A percentile compares a stretch with the other conserved stretches of the same genome.
Conservation (phyloP, 2,888 invertebrate species). For the Gastracanthus pulcherrimus region DNA sequence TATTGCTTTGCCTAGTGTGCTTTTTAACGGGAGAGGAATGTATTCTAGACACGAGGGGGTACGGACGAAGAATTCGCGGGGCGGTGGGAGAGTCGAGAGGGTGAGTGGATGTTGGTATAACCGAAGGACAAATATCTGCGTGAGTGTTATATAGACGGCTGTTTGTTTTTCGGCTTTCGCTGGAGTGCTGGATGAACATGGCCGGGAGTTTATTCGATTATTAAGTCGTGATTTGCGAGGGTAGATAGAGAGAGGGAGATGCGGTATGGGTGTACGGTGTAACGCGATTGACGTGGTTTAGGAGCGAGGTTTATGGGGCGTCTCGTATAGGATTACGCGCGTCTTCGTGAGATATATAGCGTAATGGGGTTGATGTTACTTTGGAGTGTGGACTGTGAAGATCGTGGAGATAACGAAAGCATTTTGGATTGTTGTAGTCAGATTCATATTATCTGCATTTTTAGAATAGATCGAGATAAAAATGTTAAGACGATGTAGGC, state of each 20-base stretch:
- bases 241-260: not conserved
- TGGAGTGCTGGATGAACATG: not conserved
- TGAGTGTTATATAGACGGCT: not conserved
- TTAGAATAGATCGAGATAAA: too few relatives aligned
- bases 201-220: not conserved
- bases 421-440: too few relatives aligned
- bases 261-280: not conserved
- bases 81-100: not conserved
- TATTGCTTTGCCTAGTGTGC: not conserved
- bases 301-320: not conserved
- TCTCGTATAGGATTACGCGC: not conserved
- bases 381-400: too few relatives aligned
- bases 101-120: not conserved
- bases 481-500: too few relatives aligned
- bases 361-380: too few relatives aligned
- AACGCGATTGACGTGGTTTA: not conserved
- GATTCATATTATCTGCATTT: too few relatives aligned
- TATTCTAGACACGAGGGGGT: too few relatives aligned
- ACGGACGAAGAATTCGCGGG: not conserved
- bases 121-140: slow-evolving; percentile 1
- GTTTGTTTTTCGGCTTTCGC: not conserved
- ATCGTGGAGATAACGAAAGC: too few relatives aligned
- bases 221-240: not conserved
- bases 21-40: not conserved
- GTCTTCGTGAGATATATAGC: too few relatives aligned